Evolutionary conservation across 2,888 invertebrate genomes (phyloP).

Genomic region (Acronicta alni): DNA sequence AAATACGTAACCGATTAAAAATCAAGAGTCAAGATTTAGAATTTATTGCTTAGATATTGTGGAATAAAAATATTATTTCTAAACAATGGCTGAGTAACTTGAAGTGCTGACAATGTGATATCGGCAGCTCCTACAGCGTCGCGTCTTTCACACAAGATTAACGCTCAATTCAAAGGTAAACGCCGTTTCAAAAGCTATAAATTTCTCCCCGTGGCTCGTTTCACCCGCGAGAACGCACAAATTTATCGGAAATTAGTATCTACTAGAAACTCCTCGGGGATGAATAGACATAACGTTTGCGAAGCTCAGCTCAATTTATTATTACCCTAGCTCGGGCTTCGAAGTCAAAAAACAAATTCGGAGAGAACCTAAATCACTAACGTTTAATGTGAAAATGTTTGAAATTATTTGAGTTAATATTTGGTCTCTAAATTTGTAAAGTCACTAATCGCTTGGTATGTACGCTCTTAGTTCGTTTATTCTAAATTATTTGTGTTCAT

Average conservation of each 20-base stretch:
- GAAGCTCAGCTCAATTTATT: slow-evolving; percentile 57
- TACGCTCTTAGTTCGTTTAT: no score
- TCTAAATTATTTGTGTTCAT: no score
- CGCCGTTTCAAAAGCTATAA: slow-evolving; percentile 84
- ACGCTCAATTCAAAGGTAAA: slow-evolving; percentile 86
- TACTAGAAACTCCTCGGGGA: slow-evolving; percentile 71
- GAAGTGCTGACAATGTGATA: slow-evolving; percentile 62
- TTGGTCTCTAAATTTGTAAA: not conserved
- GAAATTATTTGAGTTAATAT: not conserved
- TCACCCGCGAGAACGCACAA: slow-evolving; percentile 83
- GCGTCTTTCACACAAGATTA: slow-evolving; percentile 86
- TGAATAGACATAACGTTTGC: slow-evolving; percentile 64
- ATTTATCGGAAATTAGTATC: slow-evolving; percentile 87
- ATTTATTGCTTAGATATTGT: slow-evolving; percentile 23
- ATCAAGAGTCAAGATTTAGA: slow-evolving; percentile 19
- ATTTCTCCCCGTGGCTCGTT: slow-evolving; percentile 81
- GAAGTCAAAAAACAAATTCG: slow-evolving; percentile 34
- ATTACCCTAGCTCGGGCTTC: slow-evolving; percentile 19
- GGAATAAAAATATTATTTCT: slow-evolving; percentile 23
- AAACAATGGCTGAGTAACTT: slow-evolving; percentile 44
- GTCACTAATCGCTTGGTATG: not conserved
- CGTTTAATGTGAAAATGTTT: not conserved
- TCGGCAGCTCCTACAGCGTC: slow-evolving; percentile 68
- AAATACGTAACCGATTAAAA: slow-evolving; percentile 45
- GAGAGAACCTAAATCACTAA: slow-evolving; percentile 19